Evolutionary conservation across 1,140 invertebrate species (phyloP).

Genomic region (Anagrus nilaparvatae): DNA sequence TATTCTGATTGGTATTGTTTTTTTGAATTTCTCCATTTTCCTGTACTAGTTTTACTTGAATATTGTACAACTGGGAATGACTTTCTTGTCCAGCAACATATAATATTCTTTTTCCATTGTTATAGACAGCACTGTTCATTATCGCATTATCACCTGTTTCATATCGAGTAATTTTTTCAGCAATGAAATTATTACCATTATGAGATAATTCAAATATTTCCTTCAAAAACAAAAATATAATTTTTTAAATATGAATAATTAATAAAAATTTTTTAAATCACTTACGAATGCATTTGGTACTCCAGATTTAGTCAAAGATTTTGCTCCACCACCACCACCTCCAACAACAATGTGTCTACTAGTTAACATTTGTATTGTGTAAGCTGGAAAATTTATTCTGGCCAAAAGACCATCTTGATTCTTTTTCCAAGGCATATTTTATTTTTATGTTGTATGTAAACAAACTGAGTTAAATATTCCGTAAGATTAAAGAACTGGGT

Average conservation of each 20-base stretch:
- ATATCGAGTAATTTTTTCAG: slow-evolving; percentile 76
- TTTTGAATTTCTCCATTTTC: slow-evolving; percentile 40
- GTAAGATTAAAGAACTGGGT: too few species aligned
- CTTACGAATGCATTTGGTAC: slow-evolving; percentile 91
- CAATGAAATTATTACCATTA: slow-evolving; percentile 67
- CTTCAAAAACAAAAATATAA: slow-evolving; percentile 45
- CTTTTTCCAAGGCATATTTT: slow-evolving; percentile 36
- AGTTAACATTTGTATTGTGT: slow-evolving; percentile 79
- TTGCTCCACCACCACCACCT: slow-evolving; percentile 88
- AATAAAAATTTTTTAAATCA: too few species aligned
- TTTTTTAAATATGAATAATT: too few species aligned
- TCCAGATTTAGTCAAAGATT: slow-evolving; percentile 68
- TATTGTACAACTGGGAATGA: slow-evolving; percentile 79
- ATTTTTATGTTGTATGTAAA: not conserved
- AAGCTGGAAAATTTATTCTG: slow-evolving; percentile 86
- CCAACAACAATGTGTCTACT: slow-evolving; percentile 88
- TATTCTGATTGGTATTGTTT: slow-evolving; percentile 22
- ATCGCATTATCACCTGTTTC: slow-evolving; percentile 82
- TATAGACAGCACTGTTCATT: slow-evolving; percentile 75
- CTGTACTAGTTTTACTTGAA: slow-evolving; percentile 58
- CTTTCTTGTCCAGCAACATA: slow-evolving; percentile 86
- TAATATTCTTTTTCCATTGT: slow-evolving; percentile 58
- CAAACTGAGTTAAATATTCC: too few species aligned
- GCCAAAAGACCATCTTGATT: slow-evolving; percentile 61
- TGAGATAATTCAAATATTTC: slow-evolving; percentile 86